Evolutionary conservation across 2,888 invertebrate species (phyloP).

Genomic region (Apodemia zela): DNA sequence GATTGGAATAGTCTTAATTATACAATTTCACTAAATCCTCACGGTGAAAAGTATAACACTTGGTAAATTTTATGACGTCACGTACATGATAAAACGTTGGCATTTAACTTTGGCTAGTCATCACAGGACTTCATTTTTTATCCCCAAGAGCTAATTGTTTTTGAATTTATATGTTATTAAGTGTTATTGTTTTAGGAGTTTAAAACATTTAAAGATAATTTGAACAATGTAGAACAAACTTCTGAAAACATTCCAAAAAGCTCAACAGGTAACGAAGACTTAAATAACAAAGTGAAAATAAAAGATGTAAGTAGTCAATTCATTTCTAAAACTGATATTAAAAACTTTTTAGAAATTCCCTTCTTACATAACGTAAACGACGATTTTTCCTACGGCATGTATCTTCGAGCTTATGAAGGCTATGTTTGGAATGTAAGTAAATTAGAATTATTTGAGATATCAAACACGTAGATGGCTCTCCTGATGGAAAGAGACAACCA

Average conservation of each 20-base stretch:
- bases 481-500: no score
- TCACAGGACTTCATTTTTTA: no score
- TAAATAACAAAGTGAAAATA: not conserved
- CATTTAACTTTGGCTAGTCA: no score
- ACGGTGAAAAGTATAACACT: no score
- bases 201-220: not conserved
- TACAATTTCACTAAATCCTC: no score
- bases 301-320: not conserved
- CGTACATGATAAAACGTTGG: no score
- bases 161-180: no score
- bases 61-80: no score
- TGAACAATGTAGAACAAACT: not conserved
- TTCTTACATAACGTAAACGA: not conserved
- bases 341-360: not conserved
- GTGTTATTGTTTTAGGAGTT: not conserved
- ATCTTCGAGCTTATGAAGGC: not conserved
- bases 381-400: not conserved
- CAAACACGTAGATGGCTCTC: no score
- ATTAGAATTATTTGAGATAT: not conserved
- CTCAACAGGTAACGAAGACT: not conserved
- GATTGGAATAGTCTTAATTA: no score
- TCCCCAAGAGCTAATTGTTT: no score
- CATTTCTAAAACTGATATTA: not conserved
- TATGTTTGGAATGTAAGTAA: slow-evolving; percentile 6
- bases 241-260: not conserved